These are phyloP conservation scores for Mirounga angustirostris DNA, from an alignment of 2,113 vertebrate genomes.

Conservation along the genomic window DNA sequence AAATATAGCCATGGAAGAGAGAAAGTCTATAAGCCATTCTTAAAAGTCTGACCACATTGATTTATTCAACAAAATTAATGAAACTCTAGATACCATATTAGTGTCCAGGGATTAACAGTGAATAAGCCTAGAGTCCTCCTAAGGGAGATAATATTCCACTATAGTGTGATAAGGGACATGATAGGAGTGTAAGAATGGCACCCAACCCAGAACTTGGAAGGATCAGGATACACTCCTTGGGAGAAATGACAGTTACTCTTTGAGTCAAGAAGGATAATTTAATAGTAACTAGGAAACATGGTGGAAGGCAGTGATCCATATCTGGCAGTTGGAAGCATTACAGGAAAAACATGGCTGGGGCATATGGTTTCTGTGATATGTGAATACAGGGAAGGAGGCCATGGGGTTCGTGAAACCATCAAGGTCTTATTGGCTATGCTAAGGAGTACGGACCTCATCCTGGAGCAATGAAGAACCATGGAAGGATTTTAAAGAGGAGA, in stretches of 20 bases:
- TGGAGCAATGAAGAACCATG: not conserved
- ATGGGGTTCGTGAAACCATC: not conserved
- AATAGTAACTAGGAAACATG: fast-evolving
- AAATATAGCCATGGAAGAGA: not conserved
- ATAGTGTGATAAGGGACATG: not conserved
- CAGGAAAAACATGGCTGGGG: not conserved
- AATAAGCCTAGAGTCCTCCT: not conserved
- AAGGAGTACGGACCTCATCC: not conserved
- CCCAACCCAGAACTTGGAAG: not conserved
- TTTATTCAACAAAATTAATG: not conserved
- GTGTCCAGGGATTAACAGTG: not conserved
- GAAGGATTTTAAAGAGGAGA: not conserved
- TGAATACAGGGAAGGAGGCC: not conserved
- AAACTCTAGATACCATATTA: not conserved
- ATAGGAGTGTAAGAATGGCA: not conserved
- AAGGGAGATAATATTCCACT: not conserved
- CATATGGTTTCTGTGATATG: not conserved
- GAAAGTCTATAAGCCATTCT: not conserved
- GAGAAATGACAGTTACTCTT: not conserved
- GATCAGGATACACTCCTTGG: not conserved
- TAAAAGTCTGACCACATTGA: not conserved
- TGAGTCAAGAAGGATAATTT: not conserved
- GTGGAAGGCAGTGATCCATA: not conserved
- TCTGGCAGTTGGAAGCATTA: not conserved
- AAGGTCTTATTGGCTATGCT: not conserved